Evolutionary conservation across 2,113 vertebrate species (phyloP).

Genomic region (Seriola rivoliana): DNA sequence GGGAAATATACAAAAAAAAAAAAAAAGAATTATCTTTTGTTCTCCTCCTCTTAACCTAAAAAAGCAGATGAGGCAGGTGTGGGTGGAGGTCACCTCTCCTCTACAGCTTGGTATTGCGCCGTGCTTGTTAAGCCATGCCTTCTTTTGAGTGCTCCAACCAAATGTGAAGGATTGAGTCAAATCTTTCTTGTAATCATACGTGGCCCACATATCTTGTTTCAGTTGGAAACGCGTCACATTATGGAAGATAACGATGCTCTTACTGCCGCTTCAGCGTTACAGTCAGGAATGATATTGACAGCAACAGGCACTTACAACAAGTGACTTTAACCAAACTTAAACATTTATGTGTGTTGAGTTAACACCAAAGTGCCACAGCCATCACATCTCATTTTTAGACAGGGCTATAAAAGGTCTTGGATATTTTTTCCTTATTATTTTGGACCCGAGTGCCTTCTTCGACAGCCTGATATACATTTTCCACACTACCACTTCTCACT

Average conservation of each 20-base stretch:
- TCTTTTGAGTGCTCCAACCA: neutral
- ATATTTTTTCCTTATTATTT: conserved; percentile 1
- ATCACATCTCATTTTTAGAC: conserved; percentile 6
- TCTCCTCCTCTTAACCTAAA: neutral
- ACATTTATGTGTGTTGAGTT: neutral
- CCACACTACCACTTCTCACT: conserved; percentile 26
- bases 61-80: neutral
- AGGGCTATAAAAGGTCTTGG: neutral
- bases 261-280: neutral
- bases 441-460: conserved; percentile 5
- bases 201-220: neutral
- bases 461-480: conserved; percentile 33
- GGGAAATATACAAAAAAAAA: neutral
- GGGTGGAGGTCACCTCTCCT: neutral
- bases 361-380: neutral
- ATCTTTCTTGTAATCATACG: neutral
- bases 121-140: neutral
- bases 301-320: conserved; percentile 4
- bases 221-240: neutral
- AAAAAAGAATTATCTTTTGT: neutral
- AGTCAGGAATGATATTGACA: neutral
- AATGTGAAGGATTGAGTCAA: neutral
- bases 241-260: neutral
- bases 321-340: neutral
- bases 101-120: neutral